Percentiles rank a stretch among this genome's conserved stretches.
phyloP scores from a whole-genome alignment of 2,113 vertebrate species.

The Cyphotilapia sp. region DNA sequence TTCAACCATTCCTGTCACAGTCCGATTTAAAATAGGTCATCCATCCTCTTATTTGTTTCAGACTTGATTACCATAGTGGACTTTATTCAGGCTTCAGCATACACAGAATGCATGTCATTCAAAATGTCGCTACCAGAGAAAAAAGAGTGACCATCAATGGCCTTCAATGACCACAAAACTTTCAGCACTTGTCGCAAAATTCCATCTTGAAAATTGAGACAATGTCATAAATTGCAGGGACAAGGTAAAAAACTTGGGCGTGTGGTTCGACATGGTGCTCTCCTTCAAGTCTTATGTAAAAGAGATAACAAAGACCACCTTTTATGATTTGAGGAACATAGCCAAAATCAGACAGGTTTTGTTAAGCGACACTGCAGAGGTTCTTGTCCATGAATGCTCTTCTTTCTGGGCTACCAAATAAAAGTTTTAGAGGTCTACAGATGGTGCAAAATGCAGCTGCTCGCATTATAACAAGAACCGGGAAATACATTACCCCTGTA shows the following conservation, averaged over 20 bases:
- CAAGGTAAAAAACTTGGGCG: neutral
- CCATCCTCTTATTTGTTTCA: rapidly evolving
- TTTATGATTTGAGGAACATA: neutral
- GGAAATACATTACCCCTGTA: neutral
- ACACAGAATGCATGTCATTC: neutral
- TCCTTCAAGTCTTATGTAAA: rapidly evolving
- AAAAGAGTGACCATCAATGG: neutral
- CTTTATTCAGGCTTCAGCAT: neutral
- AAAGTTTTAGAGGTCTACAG: neutral
- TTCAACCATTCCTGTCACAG: rapidly evolving
- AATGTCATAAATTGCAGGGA: neutral
- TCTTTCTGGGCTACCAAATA: neutral
- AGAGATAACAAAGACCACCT: rapidly evolving
- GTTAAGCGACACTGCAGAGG: rapidly evolving
- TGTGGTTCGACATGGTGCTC: neutral
- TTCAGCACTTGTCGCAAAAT: neutral
- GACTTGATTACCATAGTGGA: neutral
- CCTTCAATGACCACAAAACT: neutral
- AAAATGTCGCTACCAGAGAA: neutral
- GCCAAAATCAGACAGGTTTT: neutral
- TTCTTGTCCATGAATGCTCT: neutral
- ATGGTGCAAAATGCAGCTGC: neutral
- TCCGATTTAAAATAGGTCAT: neutral
- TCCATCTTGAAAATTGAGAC: neutral
- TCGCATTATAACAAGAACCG: neutral